Conservation (phyloP, 2,113 vertebrate species). For the Tachysurus fulvidraco region DNA sequence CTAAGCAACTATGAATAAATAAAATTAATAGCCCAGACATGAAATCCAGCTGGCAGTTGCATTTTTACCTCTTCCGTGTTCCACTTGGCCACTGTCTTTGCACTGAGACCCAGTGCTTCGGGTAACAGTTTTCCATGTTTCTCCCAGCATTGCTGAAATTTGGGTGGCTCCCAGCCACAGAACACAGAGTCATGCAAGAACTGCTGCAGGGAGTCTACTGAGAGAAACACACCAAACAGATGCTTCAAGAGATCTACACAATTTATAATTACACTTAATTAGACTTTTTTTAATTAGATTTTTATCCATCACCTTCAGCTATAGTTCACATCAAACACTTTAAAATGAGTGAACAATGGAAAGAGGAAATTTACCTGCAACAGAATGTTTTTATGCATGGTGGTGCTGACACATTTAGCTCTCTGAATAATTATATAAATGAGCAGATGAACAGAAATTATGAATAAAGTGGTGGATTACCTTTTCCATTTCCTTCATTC, state of each 20-base stretch:
- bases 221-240: constrained; percentile 24
- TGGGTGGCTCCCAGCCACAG: constrained; percentile 78
- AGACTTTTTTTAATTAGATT: no score
- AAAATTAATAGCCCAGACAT: background rate
- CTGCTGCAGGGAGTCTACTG: constrained; percentile 82
- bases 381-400: no score
- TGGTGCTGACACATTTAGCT: no score
- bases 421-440: background rate
- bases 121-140: constrained; percentile 88
- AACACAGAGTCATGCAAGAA: constrained; percentile 88
- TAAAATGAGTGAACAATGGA: no score
- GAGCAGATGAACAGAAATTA: background rate
- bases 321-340: background rate
- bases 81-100: constrained; percentile 87
- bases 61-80: constrained; percentile 83
- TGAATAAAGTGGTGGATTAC: constrained; percentile 57
- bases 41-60: background rate
- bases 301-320: no score
- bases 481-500: constrained; percentile 79
- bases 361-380: no score
- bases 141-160: constrained; percentile 87
- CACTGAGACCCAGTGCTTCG: constrained; percentile 83
- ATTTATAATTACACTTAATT: background rate
- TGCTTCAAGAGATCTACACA: constrained; percentile 34
- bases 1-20: background rate